Conservation (phyloP, 2,113 vertebrate genomes). For the Sardina pilchardus region DNA sequence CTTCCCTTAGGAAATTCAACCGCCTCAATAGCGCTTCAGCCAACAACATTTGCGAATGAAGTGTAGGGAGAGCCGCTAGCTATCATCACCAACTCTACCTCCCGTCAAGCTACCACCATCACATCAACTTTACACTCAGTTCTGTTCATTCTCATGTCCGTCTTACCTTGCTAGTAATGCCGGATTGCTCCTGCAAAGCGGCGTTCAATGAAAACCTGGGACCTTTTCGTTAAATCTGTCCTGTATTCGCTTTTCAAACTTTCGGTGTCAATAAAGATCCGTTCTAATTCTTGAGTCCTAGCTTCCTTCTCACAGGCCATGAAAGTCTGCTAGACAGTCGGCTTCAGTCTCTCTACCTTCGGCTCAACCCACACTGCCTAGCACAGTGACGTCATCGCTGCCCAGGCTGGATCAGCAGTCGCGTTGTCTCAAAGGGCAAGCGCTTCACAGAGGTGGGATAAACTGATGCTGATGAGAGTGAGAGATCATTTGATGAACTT, state of each 20-base stretch:
- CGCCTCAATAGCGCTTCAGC: not conserved
- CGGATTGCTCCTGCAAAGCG: not conserved
- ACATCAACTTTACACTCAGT: conserved; percentile 40
- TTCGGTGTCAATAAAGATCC: not conserved
- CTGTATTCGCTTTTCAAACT: conserved; percentile 11
- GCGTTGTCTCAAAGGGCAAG: conserved; percentile 9
- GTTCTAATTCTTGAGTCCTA: not conserved
- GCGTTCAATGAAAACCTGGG: not conserved
- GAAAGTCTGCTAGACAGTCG: conserved; percentile 22
- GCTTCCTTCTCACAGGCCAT: conserved; percentile 24
- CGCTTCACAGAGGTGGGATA: not conserved
- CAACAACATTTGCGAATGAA: not conserved
- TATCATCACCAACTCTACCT: conserved; percentile 20
- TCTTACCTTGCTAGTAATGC: conserved; percentile 40
- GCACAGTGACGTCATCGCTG: conserved; percentile 44
- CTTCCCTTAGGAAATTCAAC: not conserved
- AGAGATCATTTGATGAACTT: not conserved
- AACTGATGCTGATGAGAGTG: conserved; percentile 5
- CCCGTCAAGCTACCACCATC: conserved; percentile 34
- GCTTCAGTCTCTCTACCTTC: conserved; percentile 25
- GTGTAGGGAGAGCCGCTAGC: not conserved
- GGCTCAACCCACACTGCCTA: conserved; percentile 25
- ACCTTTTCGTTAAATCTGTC: not conserved
- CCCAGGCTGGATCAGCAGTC: conserved; percentile 26
- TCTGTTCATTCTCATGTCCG: not conserved